Conservation (phyloP, 1,140 invertebrate species). For the Tribolium madens region DNA sequence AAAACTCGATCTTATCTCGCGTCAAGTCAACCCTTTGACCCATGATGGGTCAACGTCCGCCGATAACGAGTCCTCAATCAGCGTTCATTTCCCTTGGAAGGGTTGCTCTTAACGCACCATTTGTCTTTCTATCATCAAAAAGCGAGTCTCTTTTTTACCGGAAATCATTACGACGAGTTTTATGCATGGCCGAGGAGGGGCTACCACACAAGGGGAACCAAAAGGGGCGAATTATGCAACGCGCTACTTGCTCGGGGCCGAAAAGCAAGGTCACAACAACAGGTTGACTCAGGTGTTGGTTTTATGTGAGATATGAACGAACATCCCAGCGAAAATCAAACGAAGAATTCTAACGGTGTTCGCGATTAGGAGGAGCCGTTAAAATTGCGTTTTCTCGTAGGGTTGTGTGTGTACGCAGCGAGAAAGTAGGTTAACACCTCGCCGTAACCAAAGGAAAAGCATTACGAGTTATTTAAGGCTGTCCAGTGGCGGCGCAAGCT, state of each 20-base stretch:
- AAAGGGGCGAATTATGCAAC: constrained; percentile 55
- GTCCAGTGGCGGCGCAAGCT: neutral
- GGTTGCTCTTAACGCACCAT: neutral
- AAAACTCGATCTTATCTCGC: constrained; percentile 1
- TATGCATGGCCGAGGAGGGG: constrained; percentile 51
- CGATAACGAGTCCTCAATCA: neutral
- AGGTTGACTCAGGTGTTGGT: constrained; percentile 42
- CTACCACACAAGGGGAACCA: constrained; percentile 36
- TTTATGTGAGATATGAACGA: constrained; percentile 21
- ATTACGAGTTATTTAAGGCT: constrained; percentile 19
- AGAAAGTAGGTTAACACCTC: constrained; percentile 28
- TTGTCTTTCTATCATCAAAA: neutral
- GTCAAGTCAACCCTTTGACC: neutral
- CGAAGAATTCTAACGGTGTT: neutral
- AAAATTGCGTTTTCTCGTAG: constrained; percentile 1
- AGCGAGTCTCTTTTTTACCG: constrained; percentile 46
- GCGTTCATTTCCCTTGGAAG: neutral
- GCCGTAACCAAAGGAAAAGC: neutral
- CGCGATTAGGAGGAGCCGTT: neutral
- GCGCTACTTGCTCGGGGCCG: constrained; percentile 45
- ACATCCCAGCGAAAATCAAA: neutral
- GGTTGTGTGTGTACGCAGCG: neutral
- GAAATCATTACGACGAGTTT: constrained; percentile 52
- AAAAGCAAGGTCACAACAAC: constrained; percentile 54
- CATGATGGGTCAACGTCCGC: neutral